A percentile compares a stretch with the other conserved stretches of the same genome.
These are phyloP conservation scores for Megathymus violae DNA, from an alignment of 1,140 invertebrate genomes.

Conservation along the genomic window DNA sequence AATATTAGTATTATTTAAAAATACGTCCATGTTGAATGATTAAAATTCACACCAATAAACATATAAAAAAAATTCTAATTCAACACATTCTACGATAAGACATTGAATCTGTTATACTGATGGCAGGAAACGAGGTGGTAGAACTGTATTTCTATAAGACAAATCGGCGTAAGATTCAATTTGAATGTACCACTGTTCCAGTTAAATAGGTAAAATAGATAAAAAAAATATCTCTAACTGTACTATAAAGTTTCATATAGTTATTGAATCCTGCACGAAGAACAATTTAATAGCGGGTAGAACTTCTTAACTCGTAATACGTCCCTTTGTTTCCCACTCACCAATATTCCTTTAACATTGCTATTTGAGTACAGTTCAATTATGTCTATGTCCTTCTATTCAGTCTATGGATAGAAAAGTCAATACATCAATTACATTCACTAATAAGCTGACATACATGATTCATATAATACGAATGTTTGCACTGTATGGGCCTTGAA, in stretches of 20 bases:
- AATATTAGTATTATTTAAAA: background rate
- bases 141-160: too few relatives aligned
- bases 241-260: too few relatives aligned
- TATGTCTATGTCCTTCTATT: background rate
- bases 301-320: too few relatives aligned
- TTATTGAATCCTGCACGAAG: too few relatives aligned
- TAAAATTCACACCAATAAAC: background rate
- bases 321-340: background rate
- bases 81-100: background rate
- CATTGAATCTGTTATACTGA: background rate
- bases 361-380: background rate
- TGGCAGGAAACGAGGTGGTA: background rate
- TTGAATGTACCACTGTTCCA: too few relatives aligned
- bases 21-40: background rate
- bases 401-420: background rate
- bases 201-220: too few relatives aligned
- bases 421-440: constrained; percentile 1
- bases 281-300: too few relatives aligned
- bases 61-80: background rate
- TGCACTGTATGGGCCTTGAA: too few relatives aligned
- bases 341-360: background rate
- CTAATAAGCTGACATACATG: background rate
- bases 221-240: too few relatives aligned
- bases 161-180: too few relatives aligned
- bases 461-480: background rate